Base-by-base conservation (phyloP, 53 echinoderm and acorn worm genomes). In the Holothuria scabra region DNA sequence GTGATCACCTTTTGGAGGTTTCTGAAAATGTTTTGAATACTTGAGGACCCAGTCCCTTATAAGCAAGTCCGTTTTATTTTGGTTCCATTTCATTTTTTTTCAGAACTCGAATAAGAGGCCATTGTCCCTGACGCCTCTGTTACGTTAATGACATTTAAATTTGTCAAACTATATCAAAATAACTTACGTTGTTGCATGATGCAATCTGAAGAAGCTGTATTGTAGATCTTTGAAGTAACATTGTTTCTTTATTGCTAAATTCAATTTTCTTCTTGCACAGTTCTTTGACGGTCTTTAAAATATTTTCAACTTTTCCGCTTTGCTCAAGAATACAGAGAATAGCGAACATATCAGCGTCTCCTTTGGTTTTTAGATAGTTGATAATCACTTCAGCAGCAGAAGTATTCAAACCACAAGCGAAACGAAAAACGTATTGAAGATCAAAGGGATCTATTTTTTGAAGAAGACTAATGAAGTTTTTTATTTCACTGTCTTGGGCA, bases 381-480 rank as follows among this genome's bases (percentile, higher is more conserved):
- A 68, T 38, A 34, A 68, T 68, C n/a, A 5, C 38, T 9, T 14
- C 34, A 21, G 34, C 30, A 12, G 69, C 69, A 32, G 8, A 2
- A 21, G 34, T 68, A 41, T 68, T 32, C 6, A 68, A 41, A 37
- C 69, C 69, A 34, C 69, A 68, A 11, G 69, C 69, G 31, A 68
- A 68, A 3, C 69, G 16, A 34, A 37, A 68, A 4, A 68, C 69
- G 22, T 68, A 68, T 20, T 68, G 69, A 3, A 68, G 35, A 34
- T 68, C 69, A 34, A 4, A 68, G 18, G 69, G 69, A 68, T 68
- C 69, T 68, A 68, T 30, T 10, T 33, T 20, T 1, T 68, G 18
- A 68, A 68, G 38, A 20, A 0, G 21, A 20, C 38, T 41, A 4
- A 68, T 35, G 3, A 34, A 68, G 38, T 68, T 23, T 19, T 21